Evolutionary conservation across 2,113 vertebrate species (phyloP).

Genomic region (Siphamia tubifer): DNA sequence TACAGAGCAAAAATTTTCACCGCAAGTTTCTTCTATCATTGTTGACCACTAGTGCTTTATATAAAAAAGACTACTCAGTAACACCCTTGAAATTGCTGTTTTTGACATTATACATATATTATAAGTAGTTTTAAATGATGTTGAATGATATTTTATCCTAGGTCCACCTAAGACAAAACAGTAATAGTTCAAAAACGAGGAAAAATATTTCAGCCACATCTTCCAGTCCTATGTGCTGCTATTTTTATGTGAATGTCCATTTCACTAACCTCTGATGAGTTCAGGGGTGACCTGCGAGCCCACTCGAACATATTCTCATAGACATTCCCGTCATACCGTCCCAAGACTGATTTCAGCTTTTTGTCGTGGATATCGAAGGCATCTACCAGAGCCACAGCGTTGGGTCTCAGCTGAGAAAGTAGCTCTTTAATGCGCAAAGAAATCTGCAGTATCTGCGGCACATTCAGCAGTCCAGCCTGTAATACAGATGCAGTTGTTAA

Average conservation of each 20-base stretch:
- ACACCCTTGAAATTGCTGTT: no score
- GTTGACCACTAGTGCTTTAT: no score
- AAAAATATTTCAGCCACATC: no score
- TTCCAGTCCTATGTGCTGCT: no score
- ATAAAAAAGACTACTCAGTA: no score
- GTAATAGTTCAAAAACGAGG: no score
- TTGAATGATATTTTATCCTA: no score
- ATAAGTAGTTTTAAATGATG: no score
- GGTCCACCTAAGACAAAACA: no score
- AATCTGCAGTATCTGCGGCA: constrained; percentile 84
- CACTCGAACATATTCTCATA: constrained; percentile 97
- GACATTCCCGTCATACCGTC: constrained; percentile 95
- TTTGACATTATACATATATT: no score
- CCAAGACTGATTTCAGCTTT: constrained; percentile 88
- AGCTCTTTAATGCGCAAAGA: constrained; percentile 86
- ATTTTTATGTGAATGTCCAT: neutral
- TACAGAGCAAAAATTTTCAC: no score
- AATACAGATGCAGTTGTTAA: neutral
- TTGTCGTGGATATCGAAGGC: constrained; percentile 88
- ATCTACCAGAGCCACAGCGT: constrained; percentile 90
- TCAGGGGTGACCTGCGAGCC: constrained; percentile 92
- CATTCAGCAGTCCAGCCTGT: constrained; percentile 86
- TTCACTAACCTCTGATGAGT: constrained; percentile 86
- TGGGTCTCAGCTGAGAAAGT: constrained; percentile 84
- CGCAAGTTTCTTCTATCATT: no score